Conservation (phyloP, 1,140 invertebrate genomes). For the Drosophila serrata region DNA sequence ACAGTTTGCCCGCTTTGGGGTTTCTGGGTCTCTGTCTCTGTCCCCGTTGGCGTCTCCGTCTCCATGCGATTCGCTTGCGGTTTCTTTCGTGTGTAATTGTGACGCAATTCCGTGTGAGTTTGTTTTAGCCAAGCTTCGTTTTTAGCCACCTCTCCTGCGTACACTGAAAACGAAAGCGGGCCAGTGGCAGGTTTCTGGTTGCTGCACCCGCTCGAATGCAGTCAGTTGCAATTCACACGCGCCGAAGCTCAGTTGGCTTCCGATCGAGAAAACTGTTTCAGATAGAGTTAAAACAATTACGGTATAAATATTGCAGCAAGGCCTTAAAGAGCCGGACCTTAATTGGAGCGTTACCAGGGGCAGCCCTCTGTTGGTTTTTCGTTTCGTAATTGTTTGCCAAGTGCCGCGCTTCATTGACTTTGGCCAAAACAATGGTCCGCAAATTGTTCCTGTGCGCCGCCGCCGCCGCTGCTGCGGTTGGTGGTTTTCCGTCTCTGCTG, state of each 20-base stretch:
- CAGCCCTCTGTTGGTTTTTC: not conserved
- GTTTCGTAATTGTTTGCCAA: conserved; percentile 39
- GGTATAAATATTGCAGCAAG: conserved; percentile 28
- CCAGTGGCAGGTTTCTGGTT: conserved; percentile 8
- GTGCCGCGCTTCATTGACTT: conserved; percentile 45
- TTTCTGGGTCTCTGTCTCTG: conserved; percentile 79
- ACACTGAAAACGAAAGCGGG: conserved; percentile 75
- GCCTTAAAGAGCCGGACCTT: conserved; percentile 18
- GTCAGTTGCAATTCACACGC: conserved; percentile 67
- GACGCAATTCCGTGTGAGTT: conserved; percentile 74
- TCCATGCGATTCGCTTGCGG: conserved; percentile 50
- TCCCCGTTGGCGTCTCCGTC: conserved; percentile 9
- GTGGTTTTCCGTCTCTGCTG: conserved; percentile 9
- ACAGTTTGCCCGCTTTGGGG: conserved; percentile 66
- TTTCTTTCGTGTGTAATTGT: conserved; percentile 77
- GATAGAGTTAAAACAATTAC: conserved; percentile 28
- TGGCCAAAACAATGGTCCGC: conserved; percentile 23
- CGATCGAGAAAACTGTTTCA: conserved; percentile 13
- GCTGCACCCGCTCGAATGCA: conserved; percentile 10
- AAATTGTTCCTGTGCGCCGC: conserved; percentile 15
- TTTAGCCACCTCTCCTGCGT: conserved; percentile 27
- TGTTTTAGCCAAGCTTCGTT: conserved; percentile 64
- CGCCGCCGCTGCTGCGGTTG: conserved; percentile 7
- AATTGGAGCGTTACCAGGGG: conserved; percentile 52
- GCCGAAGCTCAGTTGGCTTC: conserved; percentile 61